Evolutionary conservation across 2,113 vertebrate species (phyloP), one percentile per base, ranked within the genome.

Genomic region (Poeciliopsis turrubarensis): DNA sequence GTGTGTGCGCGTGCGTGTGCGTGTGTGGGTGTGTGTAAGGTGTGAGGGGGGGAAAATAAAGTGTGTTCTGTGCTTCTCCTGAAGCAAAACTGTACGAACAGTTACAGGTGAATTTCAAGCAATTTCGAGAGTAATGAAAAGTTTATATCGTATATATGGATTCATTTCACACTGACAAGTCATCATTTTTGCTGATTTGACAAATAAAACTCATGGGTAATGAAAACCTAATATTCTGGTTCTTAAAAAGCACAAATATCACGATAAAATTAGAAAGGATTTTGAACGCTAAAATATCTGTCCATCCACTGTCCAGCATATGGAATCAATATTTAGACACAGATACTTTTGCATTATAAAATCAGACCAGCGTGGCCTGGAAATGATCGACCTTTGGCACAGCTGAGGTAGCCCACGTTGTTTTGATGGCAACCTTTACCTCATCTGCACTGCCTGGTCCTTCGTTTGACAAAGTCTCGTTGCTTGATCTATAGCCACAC

Each of bases 1-100:
- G 30, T 61, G 41, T 44, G 41, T 76, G 34, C n/a, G n/a, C n/a
- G n/a, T n/a, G n/a, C n/a, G n/a, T 64, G 9, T 66, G 57, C 78
- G 34, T 67, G 9, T 69, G 62, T 81, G 34, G 64, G 9, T 69
- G 62, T 81, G 34, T 67, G 9, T 63, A n/a, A 47, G 77, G 31
- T 65, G 5, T 47, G 44, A 47, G 27, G 22, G 60, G 34, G 15
- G 67, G 22, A 67, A 44, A 67, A 67, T 41, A 66, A 4, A 15
- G 54, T 60, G 2, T 65, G 39, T 26, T n/a, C 19, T 54, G 51
- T n/a, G 51, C 51, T n/a, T n/a, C 51, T 57, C 8, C 7, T 26
- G 29, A 29, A 61, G 44, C 31, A 13, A 30, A 17, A 69, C 29
- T 70, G 44, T 34, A 14, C 3, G 10, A 19, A n/a, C 4, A 67